Evolutionary conservation across 2,888 invertebrate genomes (phyloP), one percentile per base, ranked within the genome.

Genomic region (Octonoba sinensis): DNA sequence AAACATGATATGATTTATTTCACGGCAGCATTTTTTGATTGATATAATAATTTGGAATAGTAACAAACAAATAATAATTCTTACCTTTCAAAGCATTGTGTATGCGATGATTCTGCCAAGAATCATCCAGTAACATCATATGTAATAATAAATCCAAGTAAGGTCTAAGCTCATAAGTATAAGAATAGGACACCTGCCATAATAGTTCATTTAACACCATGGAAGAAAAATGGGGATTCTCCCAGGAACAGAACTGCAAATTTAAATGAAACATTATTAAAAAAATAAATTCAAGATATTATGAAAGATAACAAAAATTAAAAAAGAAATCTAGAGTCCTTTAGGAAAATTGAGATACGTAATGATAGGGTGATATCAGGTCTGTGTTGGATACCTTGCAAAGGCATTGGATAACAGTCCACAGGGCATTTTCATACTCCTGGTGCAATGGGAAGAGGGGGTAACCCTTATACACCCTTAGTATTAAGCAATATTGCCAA

Each of bases 51-150:
- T n/a, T n/a, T n/a, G 11, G 11, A 36, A 27, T 4, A 36, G 36
- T 6, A 36, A 6, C 3, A 36, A 36, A 36, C 1, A 36, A n/a
- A 36, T 6, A 36, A 36, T 6, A 62, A 64, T n/a, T 57, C 67
- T 85, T 90, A 89, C 95, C 97, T 91, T 96, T 96, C 64, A 98
- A 92, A 16, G 96, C 96, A 88, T 96, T 96, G 87, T 95, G 95
- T 87, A 98, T 94, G 86, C 98, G 92, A 89, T 96, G 96, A 86
- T 94, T 93, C 88, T 97, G 97, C 97, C 97, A 98, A 27, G 95
- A 95, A 89, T 98, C 98, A 87, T 97, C 96, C 88, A 98, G 92
- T 62, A 96, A 90, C 85, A 98, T 90, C 89, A 97, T 93, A 83
- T 94, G 94, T 56, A 95, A 90, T 77, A 98, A 91, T 77, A 97